Base-by-base conservation (phyloP, 2,888 invertebrate genomes). In the Drosophila setosimentum region DNA sequence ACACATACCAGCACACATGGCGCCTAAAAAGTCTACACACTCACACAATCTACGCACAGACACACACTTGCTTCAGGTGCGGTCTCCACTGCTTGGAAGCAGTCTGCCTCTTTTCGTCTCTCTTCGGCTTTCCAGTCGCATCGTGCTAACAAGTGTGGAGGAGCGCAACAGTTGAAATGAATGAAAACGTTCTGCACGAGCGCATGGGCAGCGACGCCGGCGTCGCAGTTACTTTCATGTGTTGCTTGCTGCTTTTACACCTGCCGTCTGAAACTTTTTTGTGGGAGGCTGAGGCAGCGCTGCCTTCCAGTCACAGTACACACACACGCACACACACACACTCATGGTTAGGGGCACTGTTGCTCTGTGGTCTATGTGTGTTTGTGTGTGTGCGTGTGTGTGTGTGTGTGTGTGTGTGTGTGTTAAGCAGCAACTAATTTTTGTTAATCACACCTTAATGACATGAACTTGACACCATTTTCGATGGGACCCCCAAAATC, bases 161-260 rank as follows among this genome's bases (percentile, higher is more conserved):
- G 82, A 91, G 91, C 91, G 91, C 91, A 91, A 91, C 91, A 91
- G 91, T 90, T 91, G 91, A 88, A 86, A 89, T 86, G 81, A 90
- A 84, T 89, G 83, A 85, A 85, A 76, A n/a, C 71, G 64, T 68
- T 68, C 45, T 74, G 65, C 74, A 50, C 69, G 60, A 61, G 27
- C 57, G 64, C 37, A 27, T 40, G 11, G 69, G 40, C 66, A 51
- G 57, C 61, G 60, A 67, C 64, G 73, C 21, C 40, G 24, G 33
- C 80, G 16, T 55, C 64, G 59, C 45, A 33, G 79, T 53, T 60
- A 13, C 62, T 78, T 68, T 83, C 87, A 85, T 87, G 87, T 88
- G 85, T 87, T 89, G 53, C n/a, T 53, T 42, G 51, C 55, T 40
- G 55, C 40, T 51, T 35, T 63, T 61, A 73, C 77, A 86, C 80